phyloP scores from a whole-genome alignment of 23 tunicate genomes.

The Phallusia fumigata region DNA sequence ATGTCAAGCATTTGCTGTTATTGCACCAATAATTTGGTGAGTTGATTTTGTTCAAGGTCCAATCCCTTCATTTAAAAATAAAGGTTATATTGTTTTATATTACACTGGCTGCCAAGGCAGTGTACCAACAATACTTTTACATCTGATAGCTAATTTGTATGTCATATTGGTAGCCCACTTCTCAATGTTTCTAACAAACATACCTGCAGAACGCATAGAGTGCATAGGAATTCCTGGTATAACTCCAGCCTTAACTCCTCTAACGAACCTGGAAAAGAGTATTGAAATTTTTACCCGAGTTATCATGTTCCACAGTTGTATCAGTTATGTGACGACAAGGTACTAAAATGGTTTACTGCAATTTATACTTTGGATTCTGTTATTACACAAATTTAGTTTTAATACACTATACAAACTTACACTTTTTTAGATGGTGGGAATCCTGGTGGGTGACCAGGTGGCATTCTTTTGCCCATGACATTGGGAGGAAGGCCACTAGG shows the following conservation, averaged over 20 bases:
- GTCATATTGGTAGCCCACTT: no score
- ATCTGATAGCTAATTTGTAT: no score
- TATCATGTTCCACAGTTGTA: no score
- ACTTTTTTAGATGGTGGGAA: slow-evolving; percentile 91
- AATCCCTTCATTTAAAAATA: no score
- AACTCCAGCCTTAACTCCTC: background rate
- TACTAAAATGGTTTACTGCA: background rate
- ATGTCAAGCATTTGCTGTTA: no score
- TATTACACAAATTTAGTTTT: background rate
- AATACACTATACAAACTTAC: slow-evolving; percentile 1
- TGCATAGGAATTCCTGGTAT: slow-evolving; percentile 10
- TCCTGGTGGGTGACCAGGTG: slow-evolving; percentile 87
- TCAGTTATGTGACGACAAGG: no score
- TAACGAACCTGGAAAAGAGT: background rate
- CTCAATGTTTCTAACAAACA: no score
- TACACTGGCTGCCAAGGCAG: no score
- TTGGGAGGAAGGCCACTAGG: slow-evolving; percentile 47
- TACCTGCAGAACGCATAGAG: background rate
- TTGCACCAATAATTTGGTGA: no score
- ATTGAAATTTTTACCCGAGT: background rate
- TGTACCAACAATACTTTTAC: no score
- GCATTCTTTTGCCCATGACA: slow-evolving; percentile 14
- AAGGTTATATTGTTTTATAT: no score
- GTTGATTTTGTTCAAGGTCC: no score
- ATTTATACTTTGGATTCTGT: background rate